Base-by-base conservation (phyloP, 2,888 invertebrate species). In the Automeris io region DNA sequence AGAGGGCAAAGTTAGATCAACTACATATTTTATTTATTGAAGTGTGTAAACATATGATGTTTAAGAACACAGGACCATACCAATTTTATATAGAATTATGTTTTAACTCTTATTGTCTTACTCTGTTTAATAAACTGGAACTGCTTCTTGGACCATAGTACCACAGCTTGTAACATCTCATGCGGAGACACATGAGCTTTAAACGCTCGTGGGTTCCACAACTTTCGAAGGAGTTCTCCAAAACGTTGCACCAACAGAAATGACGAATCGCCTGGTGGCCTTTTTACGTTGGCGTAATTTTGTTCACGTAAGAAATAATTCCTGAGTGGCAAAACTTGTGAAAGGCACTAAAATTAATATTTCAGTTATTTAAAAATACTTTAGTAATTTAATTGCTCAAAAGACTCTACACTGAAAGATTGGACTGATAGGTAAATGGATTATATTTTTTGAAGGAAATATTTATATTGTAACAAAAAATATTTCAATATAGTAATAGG, bases 121-220 rank as follows among this genome's bases (percentile, higher is more conserved):
- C 96, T 98, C 88, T 99, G 99, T 63, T 97, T 93, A 1, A 98
- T 99, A 67, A 99, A 98, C 80, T 99, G 99, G 71, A 99, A 99
- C 51, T 92, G 91, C 71, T 99, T 98, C 75, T 95, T 95, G 64
- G 98, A 96, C 95, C 97, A 97, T 46, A 99, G 85, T 2, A 99
- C 97, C 16, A 98, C 96, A 33, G 99, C 97, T 68, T 99, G 99
- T 16, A 99, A 86, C 99, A 99, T 99, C 89, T 99, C 99, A 70
- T 99, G 99, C 0, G 99, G 99, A 12, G 98, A 98, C 0, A 99
- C 99, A 66, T 99, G 99, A 0, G 99, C 95, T 79, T 99, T 99
- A 71, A 99, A 99, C 63, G 99, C 99, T 25, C 97, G 89, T 0
- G 99, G 98, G 78, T 99, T 99, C 99, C 99, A 99, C 57, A 99